These are phyloP conservation scores for Bos javanicus DNA, from an alignment of 2,113 vertebrate species.

Conservation along the genomic window DNA sequence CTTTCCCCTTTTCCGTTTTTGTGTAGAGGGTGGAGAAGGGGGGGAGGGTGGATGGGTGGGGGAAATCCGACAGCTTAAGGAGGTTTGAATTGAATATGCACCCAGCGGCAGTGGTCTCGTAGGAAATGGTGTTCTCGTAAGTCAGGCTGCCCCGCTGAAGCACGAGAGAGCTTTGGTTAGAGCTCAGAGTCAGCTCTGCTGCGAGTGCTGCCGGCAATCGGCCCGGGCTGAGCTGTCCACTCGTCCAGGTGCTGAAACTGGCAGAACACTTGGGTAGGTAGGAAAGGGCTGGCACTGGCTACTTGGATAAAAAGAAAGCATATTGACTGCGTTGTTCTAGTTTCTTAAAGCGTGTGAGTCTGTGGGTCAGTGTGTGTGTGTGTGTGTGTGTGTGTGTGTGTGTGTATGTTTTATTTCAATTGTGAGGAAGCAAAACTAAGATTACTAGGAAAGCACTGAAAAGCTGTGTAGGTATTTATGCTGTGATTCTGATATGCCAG, in stretches of 20 bases:
- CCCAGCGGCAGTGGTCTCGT: conserved; percentile 82
- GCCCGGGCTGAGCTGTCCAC: conserved; percentile 78
- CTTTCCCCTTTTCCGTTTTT: conserved; percentile 35
- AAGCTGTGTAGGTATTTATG: conserved; percentile 61
- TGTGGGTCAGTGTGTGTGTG: background rate
- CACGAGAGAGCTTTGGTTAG: conserved; percentile 77
- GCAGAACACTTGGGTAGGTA: conserved; percentile 64
- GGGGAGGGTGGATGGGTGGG: conserved; percentile 58
- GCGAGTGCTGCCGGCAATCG: conserved; percentile 59
- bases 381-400: background rate
- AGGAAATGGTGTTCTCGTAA: conserved; percentile 78
- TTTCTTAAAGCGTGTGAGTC: conserved; percentile 35
- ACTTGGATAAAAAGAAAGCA: conserved; percentile 4
- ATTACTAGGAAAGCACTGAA: conserved; percentile 51
- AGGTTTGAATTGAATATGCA: conserved; percentile 80
- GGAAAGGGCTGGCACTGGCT: conserved; percentile 41
- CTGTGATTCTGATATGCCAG: conserved; percentile 38
- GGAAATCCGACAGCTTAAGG: conserved; percentile 75
- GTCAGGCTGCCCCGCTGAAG: conserved; percentile 73
- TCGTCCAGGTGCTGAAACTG: conserved; percentile 78
- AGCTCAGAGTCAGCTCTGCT: conserved; percentile 73
- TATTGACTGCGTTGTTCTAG: conserved; percentile 48
- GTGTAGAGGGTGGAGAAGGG: conserved; percentile 59
- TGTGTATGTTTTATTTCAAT: conserved; percentile 29
- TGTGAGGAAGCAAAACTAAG: conserved; percentile 57